Evolutionary conservation across 2,888 invertebrate species (phyloP).

Genomic region (Microplitis manilae): DNA sequence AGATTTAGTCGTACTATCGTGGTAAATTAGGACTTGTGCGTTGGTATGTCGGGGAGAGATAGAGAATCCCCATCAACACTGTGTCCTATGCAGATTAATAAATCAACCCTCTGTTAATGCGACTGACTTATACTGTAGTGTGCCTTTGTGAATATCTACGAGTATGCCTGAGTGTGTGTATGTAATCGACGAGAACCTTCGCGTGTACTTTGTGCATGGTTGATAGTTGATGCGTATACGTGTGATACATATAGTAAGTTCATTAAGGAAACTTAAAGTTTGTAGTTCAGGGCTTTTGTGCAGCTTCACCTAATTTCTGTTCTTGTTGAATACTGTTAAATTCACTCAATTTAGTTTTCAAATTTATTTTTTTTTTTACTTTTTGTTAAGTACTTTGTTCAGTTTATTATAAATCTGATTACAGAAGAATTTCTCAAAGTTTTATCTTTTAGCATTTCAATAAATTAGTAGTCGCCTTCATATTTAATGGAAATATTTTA

Average conservation of each 20-base stretch:
- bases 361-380: not conserved
- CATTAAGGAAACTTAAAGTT: not conserved
- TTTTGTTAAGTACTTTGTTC: not conserved
- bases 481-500: no score
- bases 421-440: no score
- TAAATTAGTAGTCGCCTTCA: no score
- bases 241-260: not conserved
- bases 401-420: no score
- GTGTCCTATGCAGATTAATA: constrained; percentile 44
- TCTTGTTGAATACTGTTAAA: not conserved
- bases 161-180: not conserved
- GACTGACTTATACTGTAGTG: constrained; percentile 32
- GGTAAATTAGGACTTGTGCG: constrained; percentile 56
- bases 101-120: constrained; percentile 50
- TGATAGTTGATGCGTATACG: not conserved
- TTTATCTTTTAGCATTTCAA: no score
- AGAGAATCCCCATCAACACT: constrained; percentile 15
- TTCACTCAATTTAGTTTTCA: not conserved
- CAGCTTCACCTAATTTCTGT: not conserved
- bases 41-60: constrained; percentile 14
- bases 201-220: not conserved
- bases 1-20: constrained; percentile 42
- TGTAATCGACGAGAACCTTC: not conserved
- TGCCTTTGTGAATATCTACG: not conserved
- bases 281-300: not conserved